phyloP scores from a whole-genome alignment of 2,888 invertebrate species.

The Dexiosoma caninum region DNA sequence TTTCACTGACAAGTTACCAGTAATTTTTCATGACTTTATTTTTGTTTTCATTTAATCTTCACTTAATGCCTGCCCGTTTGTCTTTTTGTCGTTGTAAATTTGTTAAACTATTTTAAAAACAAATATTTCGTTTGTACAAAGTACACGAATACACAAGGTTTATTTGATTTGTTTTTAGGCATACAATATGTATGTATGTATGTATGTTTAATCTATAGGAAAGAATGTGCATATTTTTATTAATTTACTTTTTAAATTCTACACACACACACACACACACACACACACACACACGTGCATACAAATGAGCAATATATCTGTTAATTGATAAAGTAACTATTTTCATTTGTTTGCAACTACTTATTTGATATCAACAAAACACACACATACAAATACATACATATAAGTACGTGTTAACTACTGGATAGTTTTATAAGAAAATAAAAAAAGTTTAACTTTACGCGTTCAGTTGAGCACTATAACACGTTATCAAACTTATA shows the following conservation, averaged over 20 bases:
- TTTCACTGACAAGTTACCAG: conserved; percentile 42
- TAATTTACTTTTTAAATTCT: not conserved
- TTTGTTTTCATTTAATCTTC: not conserved
- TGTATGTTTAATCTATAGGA: too few relatives aligned
- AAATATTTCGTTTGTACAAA: not conserved
- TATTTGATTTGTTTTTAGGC: not conserved
- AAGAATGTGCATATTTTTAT: not conserved
- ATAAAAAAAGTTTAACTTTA: not conserved
- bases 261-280: not conserved
- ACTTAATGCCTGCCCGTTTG: not conserved
- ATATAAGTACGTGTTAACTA: conserved; percentile 1
- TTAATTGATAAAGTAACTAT: conserved; percentile 41
- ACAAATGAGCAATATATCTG: conserved; percentile 22
- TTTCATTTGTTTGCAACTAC: conserved; percentile 32
- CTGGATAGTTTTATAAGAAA: not conserved
- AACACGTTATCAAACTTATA: not conserved
- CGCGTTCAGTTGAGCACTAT: conserved; percentile 29
- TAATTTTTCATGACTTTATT: conserved; percentile 1
- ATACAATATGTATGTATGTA: not conserved
- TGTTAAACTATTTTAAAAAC: not conserved
- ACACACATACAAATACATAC: not conserved
- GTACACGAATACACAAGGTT: not conserved
- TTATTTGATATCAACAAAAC: conserved; percentile 29
- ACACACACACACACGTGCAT: not conserved
- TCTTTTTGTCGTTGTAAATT: conserved; percentile 13